Base-by-base conservation (phyloP, 2,113 vertebrate genomes). In the Delphinus delphis region DNA sequence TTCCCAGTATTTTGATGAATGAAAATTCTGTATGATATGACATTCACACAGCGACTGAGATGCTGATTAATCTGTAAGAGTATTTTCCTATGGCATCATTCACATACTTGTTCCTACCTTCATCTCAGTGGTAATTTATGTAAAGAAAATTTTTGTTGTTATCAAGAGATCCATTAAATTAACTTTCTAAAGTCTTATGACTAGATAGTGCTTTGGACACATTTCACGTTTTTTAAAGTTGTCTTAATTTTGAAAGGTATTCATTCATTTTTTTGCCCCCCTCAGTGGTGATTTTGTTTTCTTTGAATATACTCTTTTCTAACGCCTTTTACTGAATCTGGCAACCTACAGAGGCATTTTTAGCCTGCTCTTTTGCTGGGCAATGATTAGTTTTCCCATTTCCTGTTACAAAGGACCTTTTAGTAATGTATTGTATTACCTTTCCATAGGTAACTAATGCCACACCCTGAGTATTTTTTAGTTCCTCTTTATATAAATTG, bases 131-230 rank as follows among this genome's bases (percentile, higher is more conserved):
- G n/a, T 95, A 77, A 89, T 95, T 92, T 95, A 67, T 73, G 8
- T 89, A 77, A 94, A 88, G 55, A 76, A 76, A 93, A 88, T n/a
- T 77, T 85, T 95, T 92, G 23, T 82, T 96, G 60, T 53, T 87
- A 55, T 76, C 33, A 83, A 93, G 33, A 91, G 18, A 15, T 17
- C 67, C 50, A 84, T 88, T 88, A 94, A 96, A 84, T 12, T 60
- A 84, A 84, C 44, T 93, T 94, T 88, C 25, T 86, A 70, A 94
- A 63, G 28, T 65, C 50, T 82, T 92, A 63, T 92, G 63, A 55
- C 58, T 87, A n/a, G n/a, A 87, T 80, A 92, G 7, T 88, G 65
- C n/a, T 93, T 95, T 95, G 70, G 53, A 21, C n/a, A 60, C 60
- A 85, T 88, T 88, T 88, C 8, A 95, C 18, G 6, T 55, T 44